These are phyloP conservation scores for Argyrosomus regius DNA, from an alignment of 2,797 vertebrate species.

Conservation along the genomic window DNA sequence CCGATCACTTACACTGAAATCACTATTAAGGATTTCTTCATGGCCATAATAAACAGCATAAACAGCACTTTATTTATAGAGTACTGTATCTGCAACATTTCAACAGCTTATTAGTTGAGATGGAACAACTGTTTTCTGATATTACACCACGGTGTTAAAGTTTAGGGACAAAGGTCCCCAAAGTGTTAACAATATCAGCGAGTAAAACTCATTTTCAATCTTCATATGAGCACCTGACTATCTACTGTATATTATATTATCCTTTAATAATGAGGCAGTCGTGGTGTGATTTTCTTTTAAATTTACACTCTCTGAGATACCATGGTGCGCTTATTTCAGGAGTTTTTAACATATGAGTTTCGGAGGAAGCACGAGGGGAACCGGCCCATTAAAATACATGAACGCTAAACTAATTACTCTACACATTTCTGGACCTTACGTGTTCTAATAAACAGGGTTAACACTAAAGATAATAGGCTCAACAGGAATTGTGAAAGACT, in stretches of 20 bases:
- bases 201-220: not conserved
- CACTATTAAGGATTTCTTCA: not conserved
- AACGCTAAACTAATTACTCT: slow-evolving; percentile 7
- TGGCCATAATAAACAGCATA: not conserved
- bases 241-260: not conserved
- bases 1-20: not conserved
- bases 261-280: not conserved
- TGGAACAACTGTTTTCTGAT: not conserved
- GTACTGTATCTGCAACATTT: no score
- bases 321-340: slow-evolving; percentile 4
- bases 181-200: no score
- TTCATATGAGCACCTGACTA: not conserved
- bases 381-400: slow-evolving; percentile 19
- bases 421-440: slow-evolving; percentile 13
- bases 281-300: not conserved
- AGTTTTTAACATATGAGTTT: not conserved
- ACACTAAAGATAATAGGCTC: slow-evolving; percentile 13
- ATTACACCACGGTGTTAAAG: no score
- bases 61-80: no score
- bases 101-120: no score
- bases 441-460: slow-evolving; percentile 25
- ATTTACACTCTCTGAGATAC: not conserved
- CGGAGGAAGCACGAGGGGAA: not conserved
- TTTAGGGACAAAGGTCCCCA: no score
- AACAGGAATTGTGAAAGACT: slow-evolving; percentile 23